phyloP scores from a whole-genome alignment of 23 tunicate species.

The Botrylloides violaceus region DNA sequence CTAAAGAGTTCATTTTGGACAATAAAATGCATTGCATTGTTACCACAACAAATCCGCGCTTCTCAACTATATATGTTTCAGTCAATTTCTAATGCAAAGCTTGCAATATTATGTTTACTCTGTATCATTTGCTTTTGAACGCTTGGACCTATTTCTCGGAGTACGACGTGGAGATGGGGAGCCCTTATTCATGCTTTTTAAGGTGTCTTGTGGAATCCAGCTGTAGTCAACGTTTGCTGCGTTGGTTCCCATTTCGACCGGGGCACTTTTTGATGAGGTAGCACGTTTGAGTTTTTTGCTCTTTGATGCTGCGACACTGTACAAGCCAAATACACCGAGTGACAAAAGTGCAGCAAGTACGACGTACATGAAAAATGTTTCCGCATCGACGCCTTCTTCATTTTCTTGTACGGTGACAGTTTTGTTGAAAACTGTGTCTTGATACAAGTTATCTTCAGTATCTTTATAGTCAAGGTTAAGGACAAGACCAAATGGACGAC shows the following conservation, averaged over 20 bases:
- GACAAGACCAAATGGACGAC: slow-evolving; percentile 82
- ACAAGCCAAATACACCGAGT: slow-evolving; percentile 38
- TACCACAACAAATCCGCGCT: neutral
- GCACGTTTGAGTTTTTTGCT: slow-evolving; percentile 15
- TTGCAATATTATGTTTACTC: neutral
- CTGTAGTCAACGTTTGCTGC: slow-evolving; percentile 77
- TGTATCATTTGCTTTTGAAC: slow-evolving; percentile 21
- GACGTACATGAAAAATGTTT: slow-evolving; percentile 89
- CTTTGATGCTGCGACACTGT: slow-evolving; percentile 31
- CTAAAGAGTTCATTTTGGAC: neutral
- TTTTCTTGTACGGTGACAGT: slow-evolving; percentile 77
- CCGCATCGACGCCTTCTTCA: slow-evolving; percentile 93
- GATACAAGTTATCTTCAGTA: slow-evolving; percentile 70
- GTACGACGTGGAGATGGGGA: slow-evolving; percentile 64
- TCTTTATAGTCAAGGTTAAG: slow-evolving; percentile 76
- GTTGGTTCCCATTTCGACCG: slow-evolving; percentile 41
- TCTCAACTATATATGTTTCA: neutral
- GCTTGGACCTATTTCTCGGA: slow-evolving; percentile 47
- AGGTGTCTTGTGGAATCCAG: slow-evolving; percentile 87
- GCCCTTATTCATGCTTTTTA: slow-evolving; percentile 52
- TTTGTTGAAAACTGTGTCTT: slow-evolving; percentile 87
- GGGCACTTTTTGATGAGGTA: slow-evolving; percentile 6
- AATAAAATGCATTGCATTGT: neutral
- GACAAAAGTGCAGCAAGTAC: slow-evolving; percentile 47
- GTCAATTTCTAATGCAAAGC: neutral